Conservation (phyloP, 1,140 invertebrate species). For the Diachasmimorpha longicaudata region DNA sequence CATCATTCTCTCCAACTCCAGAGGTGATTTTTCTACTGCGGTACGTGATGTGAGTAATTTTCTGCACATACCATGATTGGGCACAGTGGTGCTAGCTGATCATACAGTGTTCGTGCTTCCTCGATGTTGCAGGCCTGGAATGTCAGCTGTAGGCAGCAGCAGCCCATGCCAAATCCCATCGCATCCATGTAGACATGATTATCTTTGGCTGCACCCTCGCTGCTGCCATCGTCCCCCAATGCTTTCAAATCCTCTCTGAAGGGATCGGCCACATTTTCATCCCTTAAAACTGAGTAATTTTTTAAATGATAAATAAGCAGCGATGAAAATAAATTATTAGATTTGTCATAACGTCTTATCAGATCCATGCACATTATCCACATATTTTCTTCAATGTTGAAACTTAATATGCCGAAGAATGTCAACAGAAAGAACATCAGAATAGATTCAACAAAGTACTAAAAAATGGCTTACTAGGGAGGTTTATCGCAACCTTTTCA, state of each 20-base stretch:
- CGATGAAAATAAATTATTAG: too few relatives aligned
- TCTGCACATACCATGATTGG: conserved; percentile 87
- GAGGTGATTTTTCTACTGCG: neutral
- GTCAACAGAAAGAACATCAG: too few relatives aligned
- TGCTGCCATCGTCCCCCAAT: conserved; percentile 75
- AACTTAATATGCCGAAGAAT: neutral
- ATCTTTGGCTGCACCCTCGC: conserved; percentile 69
- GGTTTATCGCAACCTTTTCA: conserved; percentile 95
- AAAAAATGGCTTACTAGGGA: conserved; percentile 75
- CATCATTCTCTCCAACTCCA: neutral
- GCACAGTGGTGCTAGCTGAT: conserved; percentile 95
- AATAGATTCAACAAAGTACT: neutral
- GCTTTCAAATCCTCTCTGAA: conserved; percentile 76
- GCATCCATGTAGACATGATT: conserved; percentile 97
- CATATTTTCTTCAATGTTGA: too few relatives aligned
- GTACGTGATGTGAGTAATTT: neutral
- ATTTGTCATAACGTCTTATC: too few relatives aligned
- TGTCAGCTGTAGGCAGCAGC: conserved; percentile 94
- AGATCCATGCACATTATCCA: too few relatives aligned
- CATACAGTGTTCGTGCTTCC: conserved; percentile 95
- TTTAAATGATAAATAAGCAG: too few relatives aligned
- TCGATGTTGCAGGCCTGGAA: conserved; percentile 97
- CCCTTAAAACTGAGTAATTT: conserved; percentile 78
- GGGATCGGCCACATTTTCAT: conserved; percentile 78
- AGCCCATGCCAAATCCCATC: conserved; percentile 99